Percentiles rank a stretch among this genome's conserved stretches.
Conservation (phyloP, 2,888 invertebrate genomes). For the Tenthredo livida region DNA sequence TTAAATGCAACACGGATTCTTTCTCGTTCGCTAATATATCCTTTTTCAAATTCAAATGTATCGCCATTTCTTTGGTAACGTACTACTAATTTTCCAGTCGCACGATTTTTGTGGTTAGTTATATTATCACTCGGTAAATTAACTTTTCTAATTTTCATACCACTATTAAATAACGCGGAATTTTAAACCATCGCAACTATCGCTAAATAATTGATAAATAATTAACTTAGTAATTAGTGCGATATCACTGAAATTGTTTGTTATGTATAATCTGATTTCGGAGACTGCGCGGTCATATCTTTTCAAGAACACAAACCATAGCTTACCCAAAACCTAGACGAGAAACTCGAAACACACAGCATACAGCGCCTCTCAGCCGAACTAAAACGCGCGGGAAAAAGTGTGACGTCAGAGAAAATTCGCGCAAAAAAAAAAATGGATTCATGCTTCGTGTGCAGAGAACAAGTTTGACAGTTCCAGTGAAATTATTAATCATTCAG, state of each 20-base stretch:
- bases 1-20: slow-evolving; percentile 81
- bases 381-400: slow-evolving; percentile 32
- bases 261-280: not conserved
- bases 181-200: not conserved
- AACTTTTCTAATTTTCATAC: not conserved
- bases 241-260: not conserved
- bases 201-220: not conserved
- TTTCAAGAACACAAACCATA: not conserved
- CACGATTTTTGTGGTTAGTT: not conserved
- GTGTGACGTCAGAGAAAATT: slow-evolving; percentile 8
- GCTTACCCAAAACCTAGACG: not conserved
- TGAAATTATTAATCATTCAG: not conserved
- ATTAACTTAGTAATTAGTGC: not conserved
- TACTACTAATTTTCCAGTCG: not conserved
- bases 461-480: not conserved
- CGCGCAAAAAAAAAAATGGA: not conserved
- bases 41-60: slow-evolving; percentile 82
- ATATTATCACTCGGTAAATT: not conserved
- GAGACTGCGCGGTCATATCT: not conserved
- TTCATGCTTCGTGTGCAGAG: not conserved
- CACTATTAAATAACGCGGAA: not conserved
- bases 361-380: not conserved
- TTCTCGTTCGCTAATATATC: slow-evolving; percentile 73
- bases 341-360: not conserved
- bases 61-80: slow-evolving; percentile 73